Percentiles rank a stretch among this genome's conserved stretches.
phyloP scores from a whole-genome alignment of 2,113 vertebrate genomes.

The Plestiodon gilberti region DNA sequence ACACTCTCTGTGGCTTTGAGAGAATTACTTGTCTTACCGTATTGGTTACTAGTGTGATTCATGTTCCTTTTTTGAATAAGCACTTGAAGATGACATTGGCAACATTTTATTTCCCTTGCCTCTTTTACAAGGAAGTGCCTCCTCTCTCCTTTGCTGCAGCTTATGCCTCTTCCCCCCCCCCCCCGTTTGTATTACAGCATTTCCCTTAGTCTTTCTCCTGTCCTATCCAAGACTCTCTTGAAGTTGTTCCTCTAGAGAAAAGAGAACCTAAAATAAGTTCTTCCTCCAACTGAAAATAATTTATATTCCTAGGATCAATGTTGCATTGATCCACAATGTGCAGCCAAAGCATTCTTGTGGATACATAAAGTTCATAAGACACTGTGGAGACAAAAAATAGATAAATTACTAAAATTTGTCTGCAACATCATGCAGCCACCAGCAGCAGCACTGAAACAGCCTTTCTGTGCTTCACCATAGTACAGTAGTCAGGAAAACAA shows the following conservation, averaged over 20 bases:
- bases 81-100: not conserved
- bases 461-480: not conserved
- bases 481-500: constrained; percentile 22
- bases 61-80: not conserved
- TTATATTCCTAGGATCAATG: not conserved
- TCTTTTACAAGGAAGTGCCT: not conserved
- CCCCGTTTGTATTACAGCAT: not conserved
- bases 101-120: not conserved
- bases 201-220: not conserved
- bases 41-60: not conserved
- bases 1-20: not conserved
- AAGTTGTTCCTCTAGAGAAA: not conserved
- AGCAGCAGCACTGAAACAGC: not conserved
- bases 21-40: not conserved
- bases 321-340: not conserved
- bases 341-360: not conserved
- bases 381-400: not conserved
- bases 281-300: not conserved
- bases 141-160: not conserved
- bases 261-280: not conserved
- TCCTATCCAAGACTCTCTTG: not conserved
- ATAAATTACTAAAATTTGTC: constrained; percentile 32
- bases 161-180: too few species aligned
- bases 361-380: constrained; percentile 18
- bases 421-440: not conserved